Conservation (phyloP, 2,113 vertebrate genomes). For the Megalops atlanticus region DNA sequence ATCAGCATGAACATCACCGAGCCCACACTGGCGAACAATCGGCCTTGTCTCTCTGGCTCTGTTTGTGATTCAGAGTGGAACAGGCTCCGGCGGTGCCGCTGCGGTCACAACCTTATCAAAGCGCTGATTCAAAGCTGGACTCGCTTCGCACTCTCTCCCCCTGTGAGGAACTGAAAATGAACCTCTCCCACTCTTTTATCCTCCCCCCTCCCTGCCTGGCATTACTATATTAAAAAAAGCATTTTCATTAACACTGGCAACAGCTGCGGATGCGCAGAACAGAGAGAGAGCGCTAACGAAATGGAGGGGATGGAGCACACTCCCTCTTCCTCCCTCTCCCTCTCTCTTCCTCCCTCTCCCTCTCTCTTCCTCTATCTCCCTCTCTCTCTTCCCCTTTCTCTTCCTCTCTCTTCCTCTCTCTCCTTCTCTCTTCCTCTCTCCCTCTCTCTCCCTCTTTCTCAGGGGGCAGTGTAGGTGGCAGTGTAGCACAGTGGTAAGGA, state of each 20-base stretch:
- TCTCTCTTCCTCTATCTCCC: no score
- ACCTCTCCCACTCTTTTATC: conserved; percentile 3
- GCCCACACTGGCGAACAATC: conserved; percentile 14
- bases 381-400: not conserved
- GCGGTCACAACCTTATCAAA: not conserved
- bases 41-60: not conserved
- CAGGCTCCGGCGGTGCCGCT: not conserved
- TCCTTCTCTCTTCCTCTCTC: not conserved
- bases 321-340: not conserved
- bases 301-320: no score
- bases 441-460: not conserved
- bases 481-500: no score
- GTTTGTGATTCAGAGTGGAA: not conserved
- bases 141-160: not conserved
- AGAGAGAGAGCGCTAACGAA: no score
- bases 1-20: not conserved
- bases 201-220: not conserved
- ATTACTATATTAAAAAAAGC: not conserved
- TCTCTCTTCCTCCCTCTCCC: no score
- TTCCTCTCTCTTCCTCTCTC: not conserved
- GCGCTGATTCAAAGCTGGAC: not conserved
- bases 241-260: not conserved
- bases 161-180: conserved; percentile 1
- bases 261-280: not conserved
- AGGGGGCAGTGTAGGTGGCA: conserved; percentile 81